Percentiles rank a stretch among this genome's conserved stretches.
phyloP scores from a whole-genome alignment of 2,888 invertebrate species.

The Euclidia mi region DNA sequence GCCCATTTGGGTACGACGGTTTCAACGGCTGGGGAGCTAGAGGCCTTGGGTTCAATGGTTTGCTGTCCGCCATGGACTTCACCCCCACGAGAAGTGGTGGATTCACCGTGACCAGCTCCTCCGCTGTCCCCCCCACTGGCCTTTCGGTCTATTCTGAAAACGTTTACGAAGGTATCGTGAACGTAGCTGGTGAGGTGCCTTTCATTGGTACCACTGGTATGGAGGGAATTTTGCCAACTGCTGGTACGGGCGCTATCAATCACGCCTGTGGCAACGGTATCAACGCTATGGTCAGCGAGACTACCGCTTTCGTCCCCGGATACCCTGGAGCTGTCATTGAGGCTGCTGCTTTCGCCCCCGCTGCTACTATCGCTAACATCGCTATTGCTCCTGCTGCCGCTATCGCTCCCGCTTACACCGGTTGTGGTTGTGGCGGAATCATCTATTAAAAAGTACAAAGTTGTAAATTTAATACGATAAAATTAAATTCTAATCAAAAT shows the following conservation, averaged over 20 bases:
- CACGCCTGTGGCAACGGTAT: conserved; percentile 60
- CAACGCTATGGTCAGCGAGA: conserved; percentile 43
- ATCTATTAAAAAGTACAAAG: neutral
- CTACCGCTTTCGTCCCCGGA: conserved; percentile 16
- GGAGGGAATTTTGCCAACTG: conserved; percentile 54
- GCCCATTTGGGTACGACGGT: too few species aligned
- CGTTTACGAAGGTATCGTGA: conserved; percentile 42
- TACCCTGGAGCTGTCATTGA: conserved; percentile 10
- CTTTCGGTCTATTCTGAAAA: conserved; percentile 47
- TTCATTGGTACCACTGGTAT: conserved; percentile 61
- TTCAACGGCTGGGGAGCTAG: too few species aligned
- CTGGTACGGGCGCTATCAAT: conserved; percentile 56
- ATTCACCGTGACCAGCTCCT: conserved; percentile 39
- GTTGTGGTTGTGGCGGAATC: neutral
- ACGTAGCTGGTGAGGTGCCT: conserved; percentile 62
- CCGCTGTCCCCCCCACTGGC: conserved; percentile 35
- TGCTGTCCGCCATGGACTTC: conserved; percentile 8
- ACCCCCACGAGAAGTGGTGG: conserved; percentile 44
- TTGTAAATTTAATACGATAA: too few species aligned
- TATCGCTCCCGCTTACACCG: neutral
- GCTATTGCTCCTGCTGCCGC: conserved; percentile 14
- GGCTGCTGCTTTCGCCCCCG: conserved; percentile 35
- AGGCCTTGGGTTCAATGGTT: too few species aligned
- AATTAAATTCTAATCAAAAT: too few species aligned
- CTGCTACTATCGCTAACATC: conserved; percentile 22